These are phyloP conservation scores for Hassar affinis DNA, from an alignment of 2,113 vertebrate species.

Conservation along the genomic window DNA sequence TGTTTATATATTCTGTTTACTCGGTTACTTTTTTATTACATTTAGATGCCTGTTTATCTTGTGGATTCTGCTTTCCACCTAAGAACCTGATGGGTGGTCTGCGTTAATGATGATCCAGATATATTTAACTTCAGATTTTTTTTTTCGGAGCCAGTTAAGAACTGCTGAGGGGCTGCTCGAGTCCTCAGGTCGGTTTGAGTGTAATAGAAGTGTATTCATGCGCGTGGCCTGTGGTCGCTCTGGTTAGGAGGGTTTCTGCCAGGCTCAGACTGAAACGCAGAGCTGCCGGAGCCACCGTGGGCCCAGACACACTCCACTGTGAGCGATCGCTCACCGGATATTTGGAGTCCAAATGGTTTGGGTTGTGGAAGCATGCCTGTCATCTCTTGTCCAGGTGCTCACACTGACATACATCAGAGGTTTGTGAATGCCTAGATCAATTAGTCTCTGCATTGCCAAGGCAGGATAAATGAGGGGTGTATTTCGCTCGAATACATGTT, in stretches of 20 bases:
- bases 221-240: constrained; percentile 43
- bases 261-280: constrained; percentile 33
- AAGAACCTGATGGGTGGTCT: constrained; percentile 50
- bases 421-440: constrained; percentile 47
- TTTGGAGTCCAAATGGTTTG: constrained; percentile 39
- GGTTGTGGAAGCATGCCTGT: constrained; percentile 47
- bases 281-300: constrained; percentile 14
- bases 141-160: constrained; percentile 33
- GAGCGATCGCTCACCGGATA: constrained; percentile 40
- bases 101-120: constrained; percentile 43
- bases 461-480: constrained; percentile 43
- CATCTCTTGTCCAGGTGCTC: constrained; percentile 52
- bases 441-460: constrained; percentile 46
- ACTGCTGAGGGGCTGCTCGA: constrained; percentile 27
- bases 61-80: constrained; percentile 40
- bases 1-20: constrained; percentile 50
- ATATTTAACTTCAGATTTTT: constrained; percentile 43
- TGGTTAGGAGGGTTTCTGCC: constrained; percentile 45
- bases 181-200: constrained; percentile 38
- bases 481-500: constrained; percentile 48
- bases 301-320: constrained; percentile 30
- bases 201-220: constrained; percentile 55
- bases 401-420: constrained; percentile 53
- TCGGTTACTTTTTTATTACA: constrained; percentile 44
- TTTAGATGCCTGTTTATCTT: constrained; percentile 46